phyloP scores from a whole-genome alignment of 2,888 invertebrate species.

The Athalia cordata region DNA sequence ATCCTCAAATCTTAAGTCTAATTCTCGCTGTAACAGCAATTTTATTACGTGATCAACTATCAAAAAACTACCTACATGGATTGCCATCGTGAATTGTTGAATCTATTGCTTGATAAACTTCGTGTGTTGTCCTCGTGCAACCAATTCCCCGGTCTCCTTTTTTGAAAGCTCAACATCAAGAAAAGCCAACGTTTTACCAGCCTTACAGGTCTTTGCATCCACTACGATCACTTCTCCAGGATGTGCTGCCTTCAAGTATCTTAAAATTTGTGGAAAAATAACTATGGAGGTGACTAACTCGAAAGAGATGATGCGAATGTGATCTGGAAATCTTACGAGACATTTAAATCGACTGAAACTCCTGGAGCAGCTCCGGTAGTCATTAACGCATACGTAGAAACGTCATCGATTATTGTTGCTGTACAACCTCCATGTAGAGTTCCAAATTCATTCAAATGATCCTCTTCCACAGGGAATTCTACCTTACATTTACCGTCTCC shows the following conservation, averaged over 20 bases:
- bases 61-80: neutral
- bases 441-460: conserved; percentile 85
- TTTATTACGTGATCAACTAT: neutral
- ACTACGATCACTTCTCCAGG: conserved; percentile 87
- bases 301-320: neutral
- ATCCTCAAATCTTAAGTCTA: too few relatives aligned
- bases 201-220: conserved; percentile 84
- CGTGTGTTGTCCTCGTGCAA: conserved; percentile 91
- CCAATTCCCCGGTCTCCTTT: conserved; percentile 82
- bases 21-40: too few relatives aligned
- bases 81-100: neutral
- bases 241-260: conserved; percentile 85
- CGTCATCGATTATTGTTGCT: conserved; percentile 84
- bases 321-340: conserved; percentile 78
- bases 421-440: conserved; percentile 91
- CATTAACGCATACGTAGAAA: conserved; percentile 88
- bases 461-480: conserved; percentile 83
- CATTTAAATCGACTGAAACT: conserved; percentile 88
- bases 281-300: neutral
- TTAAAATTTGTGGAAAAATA: conserved; percentile 70
- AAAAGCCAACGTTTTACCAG: conserved; percentile 88
- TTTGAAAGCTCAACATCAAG: conserved; percentile 86
- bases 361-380: conserved; percentile 82
- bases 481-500: conserved; percentile 85
- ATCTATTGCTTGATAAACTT: conserved; percentile 77